These are phyloP conservation scores for Tetanocera ferruginea DNA, from an alignment of 2,888 invertebrate species.

Conservation along the genomic window DNA sequence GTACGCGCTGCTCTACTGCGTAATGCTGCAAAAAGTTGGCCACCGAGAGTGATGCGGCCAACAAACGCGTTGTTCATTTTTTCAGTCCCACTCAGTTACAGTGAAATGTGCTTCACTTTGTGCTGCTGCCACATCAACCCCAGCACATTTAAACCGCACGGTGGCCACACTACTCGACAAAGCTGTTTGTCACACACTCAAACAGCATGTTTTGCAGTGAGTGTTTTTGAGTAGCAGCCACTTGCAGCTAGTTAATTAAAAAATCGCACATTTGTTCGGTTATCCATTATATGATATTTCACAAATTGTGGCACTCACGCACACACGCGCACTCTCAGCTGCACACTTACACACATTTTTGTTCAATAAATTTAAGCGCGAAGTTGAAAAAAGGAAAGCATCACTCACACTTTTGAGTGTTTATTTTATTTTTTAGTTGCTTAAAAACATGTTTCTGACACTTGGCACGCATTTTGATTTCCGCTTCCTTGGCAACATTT, in stretches of 20 bases:
- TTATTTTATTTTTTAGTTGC: no score
- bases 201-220: background rate
- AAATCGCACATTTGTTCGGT: slow-evolving; percentile 17
- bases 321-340: background rate
- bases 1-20: background rate
- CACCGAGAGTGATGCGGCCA: background rate
- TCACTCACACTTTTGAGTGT: background rate
- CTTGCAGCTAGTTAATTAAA: slow-evolving; percentile 20
- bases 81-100: background rate
- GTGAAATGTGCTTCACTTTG: background rate
- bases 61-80: background rate
- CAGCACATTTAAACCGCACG: background rate
- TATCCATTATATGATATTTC: background rate
- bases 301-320: slow-evolving; percentile 5
- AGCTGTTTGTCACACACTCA: background rate
- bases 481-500: no score
- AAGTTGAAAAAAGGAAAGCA: background rate
- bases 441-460: no score
- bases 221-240: background rate
- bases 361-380: background rate
- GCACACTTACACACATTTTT: background rate
- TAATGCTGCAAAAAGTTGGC: background rate
- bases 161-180: background rate
- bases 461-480: no score
- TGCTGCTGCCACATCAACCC: background rate